A percentile compares a stretch with the other conserved stretches of the same genome.
phyloP scores from a whole-genome alignment of 2,113 vertebrate genomes.

The pig (Sus scrofa) region T2T-Sscrofa CM000813.6:100914501-100915000 shows the following conservation, averaged over 20 bases:
- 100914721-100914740: not conserved
- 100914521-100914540: constrained; percentile 31
- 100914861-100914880: not conserved
- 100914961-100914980: not conserved
- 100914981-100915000: not conserved
- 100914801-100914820: not conserved
- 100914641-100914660: not conserved
- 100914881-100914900: not conserved
- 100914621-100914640: not conserved
- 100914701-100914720: not conserved
- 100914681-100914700: not conserved
- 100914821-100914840: not conserved
- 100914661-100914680: not conserved
- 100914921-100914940: no score
- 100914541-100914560: not conserved
- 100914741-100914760: not conserved
- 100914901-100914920: not conserved
- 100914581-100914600: not conserved
- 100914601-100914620: not conserved
- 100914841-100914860: not conserved
- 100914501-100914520: not conserved
- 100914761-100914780: not conserved
- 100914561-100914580: not conserved
- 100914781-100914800: not conserved
- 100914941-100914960: not conserved